Percentiles rank a stretch among this genome's conserved stretches.
These are phyloP conservation scores for Paralichthys olivaceus DNA, from an alignment of 2,113 vertebrate genomes.

Conservation along the genomic window DNA sequence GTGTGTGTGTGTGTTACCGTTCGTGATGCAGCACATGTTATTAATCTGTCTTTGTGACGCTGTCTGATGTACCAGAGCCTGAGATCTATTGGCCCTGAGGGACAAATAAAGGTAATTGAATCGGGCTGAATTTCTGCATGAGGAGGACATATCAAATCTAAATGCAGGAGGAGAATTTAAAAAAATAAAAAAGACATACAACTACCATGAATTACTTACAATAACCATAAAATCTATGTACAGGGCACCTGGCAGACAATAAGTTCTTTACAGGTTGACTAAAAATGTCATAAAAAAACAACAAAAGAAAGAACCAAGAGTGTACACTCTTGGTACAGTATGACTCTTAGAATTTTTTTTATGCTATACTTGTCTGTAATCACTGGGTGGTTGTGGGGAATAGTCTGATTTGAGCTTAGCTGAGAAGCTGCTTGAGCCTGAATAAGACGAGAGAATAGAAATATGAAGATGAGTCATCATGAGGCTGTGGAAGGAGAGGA, in stretches of 20 bases:
- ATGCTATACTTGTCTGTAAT: no score
- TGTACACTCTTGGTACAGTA: background rate
- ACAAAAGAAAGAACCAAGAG: background rate
- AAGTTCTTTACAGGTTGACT: background rate
- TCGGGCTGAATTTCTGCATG: background rate
- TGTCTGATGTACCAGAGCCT: background rate
- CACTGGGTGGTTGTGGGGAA: no score
- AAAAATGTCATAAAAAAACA: background rate
- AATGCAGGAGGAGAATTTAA: background rate
- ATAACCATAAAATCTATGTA: background rate
- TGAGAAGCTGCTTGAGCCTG: no score
- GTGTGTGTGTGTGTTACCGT: background rate
- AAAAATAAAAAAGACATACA: background rate
- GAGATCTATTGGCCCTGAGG: background rate
- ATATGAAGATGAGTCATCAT: no score
- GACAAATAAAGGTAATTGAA: conserved; percentile 24
- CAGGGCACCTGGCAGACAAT: background rate
- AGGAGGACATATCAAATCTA: background rate
- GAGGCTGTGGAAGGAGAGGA: no score
- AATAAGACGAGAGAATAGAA: no score
- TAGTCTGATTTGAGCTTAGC: no score
- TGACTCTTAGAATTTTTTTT: no score
- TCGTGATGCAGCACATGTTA: background rate
- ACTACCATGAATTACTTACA: background rate
- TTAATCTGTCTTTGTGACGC: conserved; percentile 21